These are phyloP conservation scores for Caenorhabditis angaria DNA, from an alignment of 2,888 invertebrate genomes.

Conservation along the genomic window DNA sequence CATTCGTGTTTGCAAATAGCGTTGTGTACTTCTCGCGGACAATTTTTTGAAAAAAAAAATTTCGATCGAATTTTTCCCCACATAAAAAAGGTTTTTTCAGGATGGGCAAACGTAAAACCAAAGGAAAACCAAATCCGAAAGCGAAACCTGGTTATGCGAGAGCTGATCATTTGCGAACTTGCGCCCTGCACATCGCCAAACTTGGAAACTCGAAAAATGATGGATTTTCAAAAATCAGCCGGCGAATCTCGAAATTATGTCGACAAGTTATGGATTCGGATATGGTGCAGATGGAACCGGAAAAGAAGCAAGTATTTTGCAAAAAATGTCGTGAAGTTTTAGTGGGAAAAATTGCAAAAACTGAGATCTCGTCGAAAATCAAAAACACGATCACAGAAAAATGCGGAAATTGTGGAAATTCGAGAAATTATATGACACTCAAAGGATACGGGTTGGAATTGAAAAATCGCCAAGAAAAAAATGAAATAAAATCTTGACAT, in stretches of 20 bases:
- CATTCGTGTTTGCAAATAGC: not conserved
- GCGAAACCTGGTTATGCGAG: constrained; percentile 27
- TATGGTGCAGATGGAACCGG: constrained; percentile 49
- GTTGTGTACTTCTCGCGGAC: not conserved
- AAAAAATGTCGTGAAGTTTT: constrained; percentile 57
- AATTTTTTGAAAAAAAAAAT: not conserved
- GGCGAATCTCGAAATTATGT: constrained; percentile 46
- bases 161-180: constrained; percentile 30
- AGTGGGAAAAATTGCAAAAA: constrained; percentile 35
- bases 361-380: constrained; percentile 17
- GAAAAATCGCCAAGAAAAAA: constrained; percentile 5
- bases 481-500: not conserved
- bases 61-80: no score
- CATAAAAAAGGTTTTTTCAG: not conserved
- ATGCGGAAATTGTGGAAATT: constrained; percentile 32
- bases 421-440: constrained; percentile 37
- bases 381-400: constrained; percentile 27
- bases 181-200: constrained; percentile 29
- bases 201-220: constrained; percentile 45
- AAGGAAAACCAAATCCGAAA: constrained; percentile 10
- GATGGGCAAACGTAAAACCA: constrained; percentile 5
- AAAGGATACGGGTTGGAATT: constrained; percentile 34
- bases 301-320: constrained; percentile 54
- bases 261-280: constrained; percentile 57
- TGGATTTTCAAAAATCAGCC: constrained; percentile 52